Percentiles rank a stretch among this genome's conserved stretches.
phyloP scores from a whole-genome alignment of 2,888 invertebrate species.

The Ormyrus nitidulus region DNA sequence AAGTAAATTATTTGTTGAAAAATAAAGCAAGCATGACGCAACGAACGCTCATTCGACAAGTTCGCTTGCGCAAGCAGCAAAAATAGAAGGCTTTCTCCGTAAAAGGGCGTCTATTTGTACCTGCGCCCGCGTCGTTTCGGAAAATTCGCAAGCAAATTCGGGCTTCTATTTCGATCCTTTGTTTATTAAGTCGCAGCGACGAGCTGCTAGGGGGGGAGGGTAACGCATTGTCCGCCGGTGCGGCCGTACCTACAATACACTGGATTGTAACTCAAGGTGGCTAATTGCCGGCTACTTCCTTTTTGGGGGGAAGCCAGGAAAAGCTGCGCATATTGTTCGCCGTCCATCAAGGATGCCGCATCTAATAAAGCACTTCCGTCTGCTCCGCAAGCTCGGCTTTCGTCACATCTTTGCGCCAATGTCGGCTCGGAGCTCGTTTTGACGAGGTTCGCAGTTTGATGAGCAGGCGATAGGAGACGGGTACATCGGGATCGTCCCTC shows the following conservation, averaged over 20 bases:
- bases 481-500: not conserved
- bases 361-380: slow-evolving; percentile 55
- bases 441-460: no score
- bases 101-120: no score
- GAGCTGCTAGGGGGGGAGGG: no score
- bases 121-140: no score
- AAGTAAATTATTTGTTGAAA: no score
- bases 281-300: slow-evolving; percentile 60
- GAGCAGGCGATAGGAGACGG: no score
- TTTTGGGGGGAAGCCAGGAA: slow-evolving; percentile 68
- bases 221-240: not conserved
- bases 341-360: slow-evolving; percentile 48
- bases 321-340: slow-evolving; percentile 56
- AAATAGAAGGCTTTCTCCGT: no score
- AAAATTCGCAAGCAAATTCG: no score
- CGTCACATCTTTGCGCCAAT: not conserved
- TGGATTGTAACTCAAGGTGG: slow-evolving; percentile 54
- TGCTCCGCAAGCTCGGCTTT: not conserved
- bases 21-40: no score
- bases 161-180: not conserved
- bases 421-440: not conserved
- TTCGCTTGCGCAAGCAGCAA: no score
- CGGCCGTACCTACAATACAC: not conserved
- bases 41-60: no score
- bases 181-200: not conserved